Evolutionary conservation across 2,888 invertebrate genomes (phyloP), one percentile per base, ranked within the genome.

Genomic region (Zygaena filipendulae): DNA sequence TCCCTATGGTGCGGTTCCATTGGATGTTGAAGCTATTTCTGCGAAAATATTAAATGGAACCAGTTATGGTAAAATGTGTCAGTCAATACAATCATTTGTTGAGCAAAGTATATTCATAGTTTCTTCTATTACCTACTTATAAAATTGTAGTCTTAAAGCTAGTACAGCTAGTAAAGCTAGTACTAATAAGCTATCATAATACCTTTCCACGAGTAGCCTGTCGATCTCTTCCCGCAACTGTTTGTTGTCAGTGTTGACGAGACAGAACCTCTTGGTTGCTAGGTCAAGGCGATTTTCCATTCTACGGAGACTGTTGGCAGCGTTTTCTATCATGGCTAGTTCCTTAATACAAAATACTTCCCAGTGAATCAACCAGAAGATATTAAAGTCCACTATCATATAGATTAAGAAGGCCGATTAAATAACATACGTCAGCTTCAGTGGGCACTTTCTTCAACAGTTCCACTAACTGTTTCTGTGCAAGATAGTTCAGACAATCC

Each of bases 1-100:
- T 90, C 5, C 84, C 84, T 26, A 91, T 87, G 35, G 92, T 82
- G 40, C 87, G 85, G 51, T 90, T 88, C 86, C 92, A 92, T 49
- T 90, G 82, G 25, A 85, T 82, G 55, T 94, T 94, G 62, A 94
- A 95, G 44, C 86, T 85, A 1, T 87, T 83, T 38, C 95, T 86
- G 44, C n/a, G 12, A 30, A 27, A 20, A 2, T 10, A n/a, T n/a
- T n/a, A n/a, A n/a, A n/a, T n/a, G n/a, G n/a, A n/a, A n/a, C 8
- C 12, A n/a, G n/a, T n/a, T n/a, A n/a, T n/a, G n/a, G n/a, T n/a
- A n/a, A n/a, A n/a, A n/a, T n/a, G n/a, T n/a, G n/a, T n/a, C n/a
- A n/a, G n/a, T n/a, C n/a, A n/a, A n/a, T n/a, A n/a, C n/a, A n/a
- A n/a, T n/a, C n/a, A n/a, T n/a, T n/a, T n/a, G n/a, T n/a, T n/a